Conservation (phyloP, 2,797 vertebrate species). For the Mormyrus hasselquistii region DNA sequence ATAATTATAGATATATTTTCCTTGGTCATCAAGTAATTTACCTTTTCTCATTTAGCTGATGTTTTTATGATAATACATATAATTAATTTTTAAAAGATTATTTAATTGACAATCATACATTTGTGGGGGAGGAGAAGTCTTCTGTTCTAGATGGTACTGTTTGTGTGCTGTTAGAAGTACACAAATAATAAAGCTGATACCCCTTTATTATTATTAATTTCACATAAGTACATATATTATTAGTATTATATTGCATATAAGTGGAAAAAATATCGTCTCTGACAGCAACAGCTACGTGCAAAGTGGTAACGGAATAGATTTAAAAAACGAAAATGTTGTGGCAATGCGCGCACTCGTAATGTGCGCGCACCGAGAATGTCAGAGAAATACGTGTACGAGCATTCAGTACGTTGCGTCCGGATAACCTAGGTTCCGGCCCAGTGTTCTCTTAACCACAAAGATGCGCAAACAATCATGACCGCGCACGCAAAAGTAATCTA, state of each 20-base stretch:
- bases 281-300: neutral
- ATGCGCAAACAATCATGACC: constrained; percentile 58
- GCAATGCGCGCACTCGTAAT: constrained; percentile 56
- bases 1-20: neutral
- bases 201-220: neutral
- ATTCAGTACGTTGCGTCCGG: constrained; percentile 45
- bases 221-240: neutral
- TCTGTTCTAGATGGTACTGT: neutral
- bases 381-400: constrained; percentile 51
- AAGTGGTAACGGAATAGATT: neutral
- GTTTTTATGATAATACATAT: neutral
- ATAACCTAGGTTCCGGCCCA: constrained; percentile 53
- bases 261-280: neutral
- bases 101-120: neutral
- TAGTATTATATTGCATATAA: neutral
- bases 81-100: neutral
- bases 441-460: constrained; percentile 34
- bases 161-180: neutral
- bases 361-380: constrained; percentile 16
- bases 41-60: neutral
- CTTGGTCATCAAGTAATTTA: neutral
- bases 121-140: neutral
- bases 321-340: neutral
- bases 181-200: neutral
- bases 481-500: constrained; percentile 67